These are phyloP conservation scores for Diabrotica undecimpunctata DNA, from an alignment of 1,140 invertebrate genomes.

Conservation along the genomic window DNA sequence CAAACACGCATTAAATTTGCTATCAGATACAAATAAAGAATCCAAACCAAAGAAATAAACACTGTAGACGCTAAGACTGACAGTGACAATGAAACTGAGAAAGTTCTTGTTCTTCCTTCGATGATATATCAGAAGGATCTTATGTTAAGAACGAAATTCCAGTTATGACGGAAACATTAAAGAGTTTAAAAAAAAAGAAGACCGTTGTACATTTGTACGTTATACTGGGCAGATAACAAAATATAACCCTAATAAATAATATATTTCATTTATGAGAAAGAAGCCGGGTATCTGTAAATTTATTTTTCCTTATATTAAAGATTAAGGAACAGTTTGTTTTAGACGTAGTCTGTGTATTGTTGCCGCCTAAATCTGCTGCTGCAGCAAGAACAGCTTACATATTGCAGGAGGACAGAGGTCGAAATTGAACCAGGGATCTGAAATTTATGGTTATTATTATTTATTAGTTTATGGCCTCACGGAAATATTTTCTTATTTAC, in stretches of 20 bases:
- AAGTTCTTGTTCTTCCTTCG: slow-evolving; percentile 4
- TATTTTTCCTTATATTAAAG: too few relatives aligned
- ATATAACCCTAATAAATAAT: not conserved
- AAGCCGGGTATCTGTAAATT: too few relatives aligned
- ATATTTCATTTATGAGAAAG: too few relatives aligned
- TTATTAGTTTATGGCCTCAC: too few relatives aligned
- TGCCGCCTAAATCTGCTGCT: too few relatives aligned
- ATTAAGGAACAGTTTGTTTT: too few relatives aligned
- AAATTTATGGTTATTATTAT: too few relatives aligned
- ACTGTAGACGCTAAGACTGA: slow-evolving; percentile 9
- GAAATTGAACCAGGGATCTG: too few relatives aligned
- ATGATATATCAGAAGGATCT: not conserved
- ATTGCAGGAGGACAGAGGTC: too few relatives aligned
- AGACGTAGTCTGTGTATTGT: too few relatives aligned
- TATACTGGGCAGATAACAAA: not conserved
- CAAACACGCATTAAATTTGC: not conserved
- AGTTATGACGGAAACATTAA: not conserved
- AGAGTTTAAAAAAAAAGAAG: not conserved
- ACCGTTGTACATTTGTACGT: slow-evolving; percentile 2
- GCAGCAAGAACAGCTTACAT: too few relatives aligned
- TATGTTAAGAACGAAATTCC: not conserved
- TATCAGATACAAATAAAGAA: slow-evolving; percentile 5
- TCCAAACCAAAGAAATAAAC: not conserved
- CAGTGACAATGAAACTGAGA: not conserved
- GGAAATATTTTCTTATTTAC: too few relatives aligned